phyloP scores from a whole-genome alignment of 2,888 invertebrate species.

The Acanthoscelides obtectus region DNA sequence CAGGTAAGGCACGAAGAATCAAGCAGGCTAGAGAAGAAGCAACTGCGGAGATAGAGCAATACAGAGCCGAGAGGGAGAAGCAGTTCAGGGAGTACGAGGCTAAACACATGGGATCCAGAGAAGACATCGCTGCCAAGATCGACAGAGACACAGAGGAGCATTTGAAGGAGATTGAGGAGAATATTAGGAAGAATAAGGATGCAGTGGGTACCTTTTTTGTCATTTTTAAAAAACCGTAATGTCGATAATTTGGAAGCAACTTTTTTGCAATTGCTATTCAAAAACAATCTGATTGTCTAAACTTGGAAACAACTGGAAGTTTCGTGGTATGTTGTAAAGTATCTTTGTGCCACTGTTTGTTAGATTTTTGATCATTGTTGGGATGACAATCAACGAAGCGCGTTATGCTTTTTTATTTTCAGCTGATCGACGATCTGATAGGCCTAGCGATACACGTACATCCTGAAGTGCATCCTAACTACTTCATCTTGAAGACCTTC shows the following conservation, averaged over 20 bases:
- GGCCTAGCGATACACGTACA: conserved; percentile 36
- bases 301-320: too few species aligned
- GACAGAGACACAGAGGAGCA: conserved; percentile 41
- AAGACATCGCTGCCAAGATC: conserved; percentile 43
- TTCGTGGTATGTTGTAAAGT: too few species aligned
- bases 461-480: conserved; percentile 42
- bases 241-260: conserved; percentile 1
- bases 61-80: conserved; percentile 40
- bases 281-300: too few species aligned
- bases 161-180: conserved; percentile 34
- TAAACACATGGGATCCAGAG: conserved; percentile 43
- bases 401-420: conserved; percentile 20
- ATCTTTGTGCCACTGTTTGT: too few species aligned
- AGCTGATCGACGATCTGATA: conserved; percentile 41
- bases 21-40: conserved; percentile 47
- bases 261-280: background rate
- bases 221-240: background rate
- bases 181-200: conserved; percentile 39
- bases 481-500: conserved; percentile 27
- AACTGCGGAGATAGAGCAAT: conserved; percentile 43
- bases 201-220: conserved; percentile 27
- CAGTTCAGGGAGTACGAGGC: conserved; percentile 44
- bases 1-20: conserved; percentile 43
- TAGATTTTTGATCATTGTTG: too few species aligned
- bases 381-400: too few species aligned